phyloP scores from a whole-genome alignment of 2,888 invertebrate species.

The Oligia fasciuncula region DNA sequence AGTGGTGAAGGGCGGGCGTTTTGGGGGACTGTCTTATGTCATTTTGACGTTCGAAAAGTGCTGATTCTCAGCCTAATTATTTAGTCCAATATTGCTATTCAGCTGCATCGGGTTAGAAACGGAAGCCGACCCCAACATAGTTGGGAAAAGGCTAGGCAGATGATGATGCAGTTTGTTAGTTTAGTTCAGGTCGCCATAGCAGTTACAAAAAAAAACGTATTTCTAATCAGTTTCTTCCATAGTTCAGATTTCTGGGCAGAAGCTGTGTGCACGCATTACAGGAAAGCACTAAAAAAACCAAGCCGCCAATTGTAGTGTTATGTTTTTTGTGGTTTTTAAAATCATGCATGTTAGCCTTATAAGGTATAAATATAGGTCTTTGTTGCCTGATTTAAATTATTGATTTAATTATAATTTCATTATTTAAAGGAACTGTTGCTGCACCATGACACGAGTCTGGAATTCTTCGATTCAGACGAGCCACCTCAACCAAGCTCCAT shows the following conservation, averaged over 20 bases:
- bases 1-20: no score
- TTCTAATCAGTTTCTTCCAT: not conserved
- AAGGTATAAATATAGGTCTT: no score
- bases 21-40: no score
- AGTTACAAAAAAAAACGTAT: not conserved
- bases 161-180: not conserved
- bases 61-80: no score
- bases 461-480: conserved; percentile 60
- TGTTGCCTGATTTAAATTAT: no score
- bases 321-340: not conserved
- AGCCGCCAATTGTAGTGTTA: not conserved
- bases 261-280: not conserved
- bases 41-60: no score
- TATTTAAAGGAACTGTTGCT: conserved; percentile 74
- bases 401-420: not conserved
- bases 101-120: not conserved
- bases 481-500: conserved; percentile 53
- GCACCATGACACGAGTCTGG: conserved; percentile 74
- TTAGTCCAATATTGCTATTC: not conserved
- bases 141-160: not conserved
- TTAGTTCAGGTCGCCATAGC: not conserved
- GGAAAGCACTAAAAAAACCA: not conserved
- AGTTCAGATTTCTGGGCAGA: not conserved
- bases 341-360: not conserved
- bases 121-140: not conserved